Evolutionary conservation across 1,140 invertebrate species (phyloP).

Genomic region (Pseudomyrmex gracilis): DNA sequence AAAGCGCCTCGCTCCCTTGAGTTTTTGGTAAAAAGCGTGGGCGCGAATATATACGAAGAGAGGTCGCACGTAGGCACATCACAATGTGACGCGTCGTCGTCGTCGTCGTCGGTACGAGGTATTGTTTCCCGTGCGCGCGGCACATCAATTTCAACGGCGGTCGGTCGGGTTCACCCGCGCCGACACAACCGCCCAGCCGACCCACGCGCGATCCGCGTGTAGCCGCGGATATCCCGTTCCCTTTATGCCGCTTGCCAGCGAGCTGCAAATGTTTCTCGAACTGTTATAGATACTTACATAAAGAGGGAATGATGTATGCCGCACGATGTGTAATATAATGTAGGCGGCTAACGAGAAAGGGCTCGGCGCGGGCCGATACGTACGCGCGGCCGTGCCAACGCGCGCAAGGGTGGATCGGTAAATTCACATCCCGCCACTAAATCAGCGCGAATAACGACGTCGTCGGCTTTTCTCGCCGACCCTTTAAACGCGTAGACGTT

Average conservation of each 20-base stretch:
- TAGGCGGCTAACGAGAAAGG: conserved; percentile 85
- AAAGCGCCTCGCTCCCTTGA: conserved; percentile 7
- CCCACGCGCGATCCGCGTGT: conserved; percentile 79
- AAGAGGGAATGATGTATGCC: conserved; percentile 83
- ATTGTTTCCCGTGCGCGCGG: conserved; percentile 80
- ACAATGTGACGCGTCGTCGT: conserved; percentile 43
- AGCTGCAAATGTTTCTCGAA: conserved; percentile 83
- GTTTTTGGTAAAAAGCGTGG: conserved; percentile 39
- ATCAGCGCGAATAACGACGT: conserved; percentile 74
- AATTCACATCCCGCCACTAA: conserved; percentile 78
- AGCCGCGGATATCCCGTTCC: conserved; percentile 50
- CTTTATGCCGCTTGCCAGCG: conserved; percentile 50
- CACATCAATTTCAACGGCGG: conserved; percentile 81
- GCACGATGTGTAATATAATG: conserved; percentile 84
- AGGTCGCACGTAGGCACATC: conserved; percentile 42
- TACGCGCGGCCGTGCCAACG: conserved; percentile 57
- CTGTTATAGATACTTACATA: conserved; percentile 84
- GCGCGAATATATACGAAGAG: not conserved
- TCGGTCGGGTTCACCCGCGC: conserved; percentile 64
- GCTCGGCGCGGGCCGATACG: conserved; percentile 60
- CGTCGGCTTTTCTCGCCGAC: conserved; percentile 51
- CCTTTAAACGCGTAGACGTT: conserved; percentile 37
- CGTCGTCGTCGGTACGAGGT: conserved; percentile 62
- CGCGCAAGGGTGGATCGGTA: conserved; percentile 80
- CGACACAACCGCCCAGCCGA: conserved; percentile 61